Percentiles rank a stretch among this genome's conserved stretches.
phyloP scores from a whole-genome alignment of 2,113 vertebrate species.

The Menidia beryllina region DNA sequence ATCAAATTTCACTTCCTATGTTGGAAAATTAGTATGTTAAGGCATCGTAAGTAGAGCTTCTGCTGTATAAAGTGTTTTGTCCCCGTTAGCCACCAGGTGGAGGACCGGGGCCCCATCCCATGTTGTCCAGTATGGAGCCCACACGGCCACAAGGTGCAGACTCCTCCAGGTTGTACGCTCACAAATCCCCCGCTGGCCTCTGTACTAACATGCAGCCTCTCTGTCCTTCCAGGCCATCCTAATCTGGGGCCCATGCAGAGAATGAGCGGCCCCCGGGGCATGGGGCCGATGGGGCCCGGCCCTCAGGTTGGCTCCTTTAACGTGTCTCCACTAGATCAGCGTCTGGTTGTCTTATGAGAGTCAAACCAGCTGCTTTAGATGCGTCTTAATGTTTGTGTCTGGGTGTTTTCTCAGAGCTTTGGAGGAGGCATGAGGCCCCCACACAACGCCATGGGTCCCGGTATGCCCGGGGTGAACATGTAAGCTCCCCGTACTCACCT shows the following conservation, averaged over 20 bases:
- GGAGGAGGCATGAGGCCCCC: constrained; percentile 98
- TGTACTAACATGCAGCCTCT: background rate
- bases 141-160: constrained; percentile 91
- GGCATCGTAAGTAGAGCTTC: no score
- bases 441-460: constrained; percentile 96
- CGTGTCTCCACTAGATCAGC: background rate
- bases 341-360: background rate
- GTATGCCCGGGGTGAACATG: constrained; percentile 99
- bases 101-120: constrained; percentile 95
- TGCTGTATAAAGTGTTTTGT: no score
- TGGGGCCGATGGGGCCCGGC: constrained; percentile 97
- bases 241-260: constrained; percentile 98
- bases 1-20: no score
- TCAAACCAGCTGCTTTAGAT: no score
- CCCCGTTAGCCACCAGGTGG: constrained; percentile 90
- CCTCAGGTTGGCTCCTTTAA: constrained; percentile 87
- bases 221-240: constrained; percentile 85
- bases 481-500: constrained; percentile 81
- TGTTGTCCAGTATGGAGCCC: constrained; percentile 98
- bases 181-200: background rate
- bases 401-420: constrained; percentile 89
- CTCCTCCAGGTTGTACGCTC: background rate
- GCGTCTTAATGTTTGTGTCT: no score
- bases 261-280: constrained; percentile 97
- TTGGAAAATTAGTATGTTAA: no score